Evolutionary conservation across 2,113 vertebrate genomes (phyloP), one percentile per base, ranked within the genome.

Genomic region (Fregata magnificens): DNA sequence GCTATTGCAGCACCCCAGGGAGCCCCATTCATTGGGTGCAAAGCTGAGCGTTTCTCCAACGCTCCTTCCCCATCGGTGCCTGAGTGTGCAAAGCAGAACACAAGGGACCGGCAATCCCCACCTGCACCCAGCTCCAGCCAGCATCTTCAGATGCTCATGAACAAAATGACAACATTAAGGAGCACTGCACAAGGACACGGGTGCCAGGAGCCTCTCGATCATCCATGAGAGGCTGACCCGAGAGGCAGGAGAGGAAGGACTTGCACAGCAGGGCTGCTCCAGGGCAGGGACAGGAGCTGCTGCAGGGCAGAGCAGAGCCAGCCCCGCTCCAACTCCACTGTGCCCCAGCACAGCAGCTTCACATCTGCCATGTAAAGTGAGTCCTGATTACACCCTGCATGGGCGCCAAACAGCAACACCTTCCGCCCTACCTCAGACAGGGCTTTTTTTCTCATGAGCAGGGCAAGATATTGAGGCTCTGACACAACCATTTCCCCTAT

Each of bases 91-190:
- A n/a, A 87, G 58, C 24, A 53, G 26, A 82, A 73, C 25, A 42
- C 0, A 0, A 50, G 88, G 49, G 62, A 72, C 6, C 4, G 2
- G 9, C 44, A 62, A 5, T 16, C 34, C 78, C 59, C 5, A 3
- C 21, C 13, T 13, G 26, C 40, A 40, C 49, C 28, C 11, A 70
- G 36, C 73, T 11, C 36, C 28, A 80, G 73, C 45, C 84, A 63
- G 55, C 29, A 74, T 2, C 90, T 87, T 72, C 65, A 66, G 66
- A 84, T 1, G 10, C 49, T 90, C 56, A 10, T 47, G 42, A 86
- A 74, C 24, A 67, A 88, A 93, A 70, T 2, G 34, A 63, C 18
- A 73, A 22, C 36, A 24, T 24, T 19, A 67, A 74, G 50, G 71
- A 72, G 55, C 15, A 2, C 2, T 47, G 76, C 2, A 2, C n/a